Percentiles rank a stretch among this genome's conserved stretches.
Conservation (phyloP, 1,140 invertebrate genomes). For the Papilio xuthus region DNA sequence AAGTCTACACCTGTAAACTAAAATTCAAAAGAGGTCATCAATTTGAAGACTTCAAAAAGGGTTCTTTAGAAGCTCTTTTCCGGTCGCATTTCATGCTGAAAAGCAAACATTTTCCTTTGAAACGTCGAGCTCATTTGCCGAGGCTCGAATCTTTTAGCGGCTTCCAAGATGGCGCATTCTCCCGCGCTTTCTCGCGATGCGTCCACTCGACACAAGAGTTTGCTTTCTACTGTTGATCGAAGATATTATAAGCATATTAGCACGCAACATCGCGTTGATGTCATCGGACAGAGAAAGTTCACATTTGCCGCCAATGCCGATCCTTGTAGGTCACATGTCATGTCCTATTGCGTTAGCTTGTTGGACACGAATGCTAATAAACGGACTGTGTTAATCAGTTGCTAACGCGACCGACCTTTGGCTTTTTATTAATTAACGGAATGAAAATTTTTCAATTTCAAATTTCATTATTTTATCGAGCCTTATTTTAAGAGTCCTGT, state of each 20-base stretch:
- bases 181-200: slow-evolving; percentile 14
- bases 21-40: slow-evolving; percentile 9
- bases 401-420: not conserved
- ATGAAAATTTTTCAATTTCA: not conserved
- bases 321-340: slow-evolving; percentile 43
- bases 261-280: slow-evolving; percentile 39
- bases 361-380: not conserved
- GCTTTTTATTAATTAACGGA: not conserved
- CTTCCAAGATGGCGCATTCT: slow-evolving; percentile 3
- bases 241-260: slow-evolving; percentile 44
- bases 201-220: slow-evolving; percentile 10
- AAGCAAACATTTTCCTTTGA: slow-evolving; percentile 15
- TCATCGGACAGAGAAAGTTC: slow-evolving; percentile 38
- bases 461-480: not conserved
- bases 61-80: not conserved
- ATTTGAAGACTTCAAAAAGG: not conserved
- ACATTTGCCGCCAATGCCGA: slow-evolving; percentile 40
- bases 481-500: not conserved
- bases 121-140: not conserved
- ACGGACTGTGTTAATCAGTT: not conserved
- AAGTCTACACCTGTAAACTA: not conserved
- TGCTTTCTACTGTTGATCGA: slow-evolving; percentile 27
- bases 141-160: not conserved
- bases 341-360: slow-evolving; percentile 1
- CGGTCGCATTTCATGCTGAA: not conserved